phyloP scores from a whole-genome alignment of 2,113 vertebrate genomes.

The Hyperoodon ampullatus region DNA sequence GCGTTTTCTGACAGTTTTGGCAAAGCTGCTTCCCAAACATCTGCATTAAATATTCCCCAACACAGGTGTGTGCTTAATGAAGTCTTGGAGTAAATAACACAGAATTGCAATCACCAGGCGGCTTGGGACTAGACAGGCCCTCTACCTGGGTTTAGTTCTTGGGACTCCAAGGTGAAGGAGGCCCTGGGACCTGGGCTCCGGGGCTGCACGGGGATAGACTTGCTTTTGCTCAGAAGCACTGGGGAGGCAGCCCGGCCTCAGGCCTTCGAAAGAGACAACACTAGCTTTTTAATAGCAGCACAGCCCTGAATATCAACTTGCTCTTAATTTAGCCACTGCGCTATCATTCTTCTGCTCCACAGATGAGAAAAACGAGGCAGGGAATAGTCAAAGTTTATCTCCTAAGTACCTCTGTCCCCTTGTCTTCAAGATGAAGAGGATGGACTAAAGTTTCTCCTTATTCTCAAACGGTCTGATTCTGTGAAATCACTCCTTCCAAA shows the following conservation, averaged over 20 bases:
- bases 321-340: not conserved
- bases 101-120: fast-evolving
- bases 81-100: not conserved
- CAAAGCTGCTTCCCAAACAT: constrained; percentile 54
- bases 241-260: not conserved
- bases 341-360: not conserved
- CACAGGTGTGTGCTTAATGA: constrained; percentile 24
- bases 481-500: constrained; percentile 64
- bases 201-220: fast-evolving
- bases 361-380: not conserved
- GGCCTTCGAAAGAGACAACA: fast-evolving
- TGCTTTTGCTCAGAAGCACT: not conserved
- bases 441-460: not conserved
- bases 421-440: not conserved
- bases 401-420: not conserved
- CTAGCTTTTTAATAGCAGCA: not conserved
- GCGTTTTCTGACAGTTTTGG: constrained; percentile 49
- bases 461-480: constrained; percentile 45
- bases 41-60: constrained; percentile 13
- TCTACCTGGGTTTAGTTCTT: not conserved
- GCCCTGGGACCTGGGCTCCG: fast-evolving
- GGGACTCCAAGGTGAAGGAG: not conserved
- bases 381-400: constrained; percentile 24
- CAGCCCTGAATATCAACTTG: not conserved
- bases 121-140: not conserved